phyloP scores from a whole-genome alignment of 2,113 vertebrate species.

The Glaucomys volans region DNA sequence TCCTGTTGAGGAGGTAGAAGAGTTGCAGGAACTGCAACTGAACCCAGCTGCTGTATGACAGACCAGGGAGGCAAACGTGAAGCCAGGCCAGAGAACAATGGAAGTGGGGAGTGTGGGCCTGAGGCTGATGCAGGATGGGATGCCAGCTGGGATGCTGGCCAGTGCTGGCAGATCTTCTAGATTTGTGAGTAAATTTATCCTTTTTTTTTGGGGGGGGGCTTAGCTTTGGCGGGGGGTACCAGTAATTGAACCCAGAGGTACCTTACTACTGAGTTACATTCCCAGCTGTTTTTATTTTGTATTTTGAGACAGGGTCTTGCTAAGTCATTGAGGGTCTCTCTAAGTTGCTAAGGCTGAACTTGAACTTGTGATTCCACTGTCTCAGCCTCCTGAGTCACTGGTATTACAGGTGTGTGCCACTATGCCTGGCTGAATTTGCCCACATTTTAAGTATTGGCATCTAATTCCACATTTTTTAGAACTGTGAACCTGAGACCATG shows the following conservation, averaged over 20 bases:
- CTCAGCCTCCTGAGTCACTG: no score
- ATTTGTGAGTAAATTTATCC: neutral
- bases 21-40: neutral
- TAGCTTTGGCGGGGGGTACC: no score
- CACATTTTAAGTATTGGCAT: neutral
- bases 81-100: neutral
- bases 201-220: no score
- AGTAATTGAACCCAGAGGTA: no score
- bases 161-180: neutral
- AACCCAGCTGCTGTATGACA: neutral
- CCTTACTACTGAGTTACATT: no score
- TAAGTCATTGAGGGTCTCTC: no score
- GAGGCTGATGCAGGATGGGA: neutral
- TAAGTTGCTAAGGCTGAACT: no score
- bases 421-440: neutral
- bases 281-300: no score
- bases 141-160: neutral
- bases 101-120: neutral
- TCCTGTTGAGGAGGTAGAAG: neutral
- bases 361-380: no score
- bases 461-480: neutral
- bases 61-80: neutral
- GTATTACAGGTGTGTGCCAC: no score
- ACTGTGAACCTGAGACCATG: neutral
- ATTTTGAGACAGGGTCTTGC: no score